phyloP scores from a whole-genome alignment of 2,888 invertebrate species.

The Melieria crassipennis region DNA sequence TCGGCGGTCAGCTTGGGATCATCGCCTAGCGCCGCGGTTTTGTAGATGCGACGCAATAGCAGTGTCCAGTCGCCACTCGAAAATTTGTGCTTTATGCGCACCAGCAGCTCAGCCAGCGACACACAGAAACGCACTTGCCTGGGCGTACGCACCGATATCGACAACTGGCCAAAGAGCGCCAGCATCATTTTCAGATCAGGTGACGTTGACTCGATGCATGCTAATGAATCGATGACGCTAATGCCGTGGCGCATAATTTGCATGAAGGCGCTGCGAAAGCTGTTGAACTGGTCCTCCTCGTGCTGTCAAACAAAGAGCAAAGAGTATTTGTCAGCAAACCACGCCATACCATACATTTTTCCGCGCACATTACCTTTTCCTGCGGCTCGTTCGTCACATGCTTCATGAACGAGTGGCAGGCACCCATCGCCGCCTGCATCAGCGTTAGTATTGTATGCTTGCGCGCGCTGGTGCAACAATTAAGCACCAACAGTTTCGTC shows the following conservation, averaged over 20 bases:
- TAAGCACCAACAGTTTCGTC: slow-evolving; percentile 44
- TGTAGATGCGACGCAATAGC: slow-evolving; percentile 51
- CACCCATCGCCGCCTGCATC: slow-evolving; percentile 44
- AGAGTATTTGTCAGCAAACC: not conserved
- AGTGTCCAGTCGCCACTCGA: slow-evolving; percentile 40
- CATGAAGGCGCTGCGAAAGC: slow-evolving; percentile 23
- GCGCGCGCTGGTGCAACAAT: slow-evolving; percentile 55
- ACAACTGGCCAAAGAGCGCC: slow-evolving; percentile 37
- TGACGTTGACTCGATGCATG: slow-evolving; percentile 48
- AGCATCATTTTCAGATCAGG: slow-evolving; percentile 40
- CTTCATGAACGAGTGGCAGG: slow-evolving; percentile 34
- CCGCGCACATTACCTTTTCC: not conserved
- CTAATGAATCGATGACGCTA: slow-evolving; percentile 50
- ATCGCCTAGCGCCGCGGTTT: slow-evolving; percentile 40
- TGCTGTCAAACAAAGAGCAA: slow-evolving; percentile 16
- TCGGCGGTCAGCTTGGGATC: slow-evolving; percentile 43
- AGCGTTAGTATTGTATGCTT: slow-evolving; percentile 54
- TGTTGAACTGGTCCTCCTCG: slow-evolving; percentile 21
- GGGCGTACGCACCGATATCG: slow-evolving; percentile 36
- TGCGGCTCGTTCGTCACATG: slow-evolving; percentile 20
- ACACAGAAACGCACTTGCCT: slow-evolving; percentile 45
- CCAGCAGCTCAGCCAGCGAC: slow-evolving; percentile 44
- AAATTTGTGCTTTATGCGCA: slow-evolving; percentile 47
- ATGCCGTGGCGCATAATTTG: slow-evolving; percentile 49
- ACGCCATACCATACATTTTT: not conserved